Evolutionary conservation across 1,140 invertebrate genomes (phyloP).

Genomic region (Drosophila tsacasi): DNA sequence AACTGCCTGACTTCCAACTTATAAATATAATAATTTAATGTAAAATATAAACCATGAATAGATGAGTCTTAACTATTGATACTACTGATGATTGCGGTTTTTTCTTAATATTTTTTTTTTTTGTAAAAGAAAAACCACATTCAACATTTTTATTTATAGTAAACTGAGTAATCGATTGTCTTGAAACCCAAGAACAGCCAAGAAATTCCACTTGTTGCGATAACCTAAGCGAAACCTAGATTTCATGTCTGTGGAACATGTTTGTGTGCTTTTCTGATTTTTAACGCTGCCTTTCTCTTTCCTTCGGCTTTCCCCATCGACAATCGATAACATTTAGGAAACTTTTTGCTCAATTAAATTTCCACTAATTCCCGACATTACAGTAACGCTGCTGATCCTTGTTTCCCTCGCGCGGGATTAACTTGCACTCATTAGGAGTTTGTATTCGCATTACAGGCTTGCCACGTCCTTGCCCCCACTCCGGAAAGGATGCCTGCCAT

Average conservation of each 20-base stretch:
- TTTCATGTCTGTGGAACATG: background rate
- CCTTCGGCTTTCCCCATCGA: background rate
- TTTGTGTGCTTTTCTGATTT: background rate
- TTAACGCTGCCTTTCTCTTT: background rate
- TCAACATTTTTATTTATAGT: too few relatives aligned
- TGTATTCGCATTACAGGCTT: constrained; percentile 38
- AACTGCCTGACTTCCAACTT: too few relatives aligned
- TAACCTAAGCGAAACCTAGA: background rate
- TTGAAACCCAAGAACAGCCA: background rate
- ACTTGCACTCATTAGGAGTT: constrained; percentile 43
- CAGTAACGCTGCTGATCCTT: constrained; percentile 14
- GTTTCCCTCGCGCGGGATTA: constrained; percentile 20
- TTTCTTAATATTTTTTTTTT: too few relatives aligned
- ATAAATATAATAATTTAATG: too few relatives aligned
- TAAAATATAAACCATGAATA: too few relatives aligned
- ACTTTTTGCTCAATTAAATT: constrained; percentile 27
- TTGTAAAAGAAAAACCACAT: too few relatives aligned
- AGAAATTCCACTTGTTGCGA: background rate
- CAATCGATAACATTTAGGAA: constrained; percentile 3
- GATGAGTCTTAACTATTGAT: too few relatives aligned
- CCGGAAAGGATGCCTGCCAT: background rate
- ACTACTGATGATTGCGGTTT: too few relatives aligned
- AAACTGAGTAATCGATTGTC: too few relatives aligned
- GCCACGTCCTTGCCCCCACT: background rate
- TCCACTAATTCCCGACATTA: constrained; percentile 31